These are phyloP conservation scores for Saimiri boliviensis DNA, from an alignment of 2,113 vertebrate genomes.

Conservation along the genomic window DNA sequence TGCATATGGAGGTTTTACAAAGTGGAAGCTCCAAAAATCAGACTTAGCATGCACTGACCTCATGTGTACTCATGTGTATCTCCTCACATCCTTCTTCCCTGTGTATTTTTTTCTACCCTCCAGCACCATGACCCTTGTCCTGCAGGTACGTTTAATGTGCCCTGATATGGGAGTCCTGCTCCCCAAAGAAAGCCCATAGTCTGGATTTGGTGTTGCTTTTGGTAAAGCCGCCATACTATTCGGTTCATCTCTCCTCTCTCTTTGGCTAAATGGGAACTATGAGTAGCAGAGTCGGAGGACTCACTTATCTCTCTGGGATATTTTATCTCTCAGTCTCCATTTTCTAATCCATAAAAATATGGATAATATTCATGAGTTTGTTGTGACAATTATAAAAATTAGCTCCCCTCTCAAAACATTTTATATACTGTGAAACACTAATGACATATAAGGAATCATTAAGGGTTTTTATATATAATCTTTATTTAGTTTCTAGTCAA, in stretches of 20 bases:
- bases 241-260: neutral
- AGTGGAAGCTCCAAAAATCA: neutral
- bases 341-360: neutral
- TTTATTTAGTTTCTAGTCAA: neutral
- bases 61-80: accelerated
- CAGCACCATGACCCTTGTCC: accelerated
- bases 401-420: neutral
- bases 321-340: neutral
- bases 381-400: neutral
- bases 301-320: neutral
- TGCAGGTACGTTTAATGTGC: neutral
- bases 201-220: neutral
- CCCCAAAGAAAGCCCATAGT: neutral
- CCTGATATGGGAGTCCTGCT: neutral
- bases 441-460: neutral
- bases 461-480: neutral
- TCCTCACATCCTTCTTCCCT: neutral
- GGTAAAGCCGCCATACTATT: neutral
- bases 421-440: neutral
- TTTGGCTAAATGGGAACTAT: neutral
- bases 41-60: neutral
- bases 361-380: neutral
- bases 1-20: neutral
- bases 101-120: neutral
- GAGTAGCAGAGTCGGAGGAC: neutral